Percentiles rank a stretch among this genome's conserved stretches.
phyloP scores from a whole-genome alignment of 1,140 invertebrate species.

The Neodiprion virginianus region DNA sequence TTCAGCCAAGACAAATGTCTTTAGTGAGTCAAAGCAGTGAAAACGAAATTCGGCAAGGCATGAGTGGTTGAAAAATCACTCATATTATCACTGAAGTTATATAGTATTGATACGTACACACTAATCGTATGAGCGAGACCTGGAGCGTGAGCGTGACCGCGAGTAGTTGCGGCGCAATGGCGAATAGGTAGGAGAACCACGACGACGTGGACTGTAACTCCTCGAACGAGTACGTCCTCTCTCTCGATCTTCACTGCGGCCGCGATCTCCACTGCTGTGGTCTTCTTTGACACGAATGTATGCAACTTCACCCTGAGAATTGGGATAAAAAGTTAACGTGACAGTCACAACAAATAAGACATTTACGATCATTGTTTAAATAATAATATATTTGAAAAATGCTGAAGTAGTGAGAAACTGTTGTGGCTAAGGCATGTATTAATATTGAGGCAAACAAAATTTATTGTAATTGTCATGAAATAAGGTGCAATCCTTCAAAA shows the following conservation, averaged over 20 bases:
- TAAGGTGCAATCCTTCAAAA: too few species aligned
- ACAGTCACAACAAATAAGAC: slow-evolving; percentile 12
- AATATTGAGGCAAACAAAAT: too few species aligned
- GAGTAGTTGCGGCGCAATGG: slow-evolving; percentile 82
- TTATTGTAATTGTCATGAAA: too few species aligned
- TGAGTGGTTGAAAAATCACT: slow-evolving; percentile 41
- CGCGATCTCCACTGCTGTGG: slow-evolving; percentile 75
- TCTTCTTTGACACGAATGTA: slow-evolving; percentile 97
- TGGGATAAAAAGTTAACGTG: slow-evolving; percentile 23
- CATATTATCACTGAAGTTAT: slow-evolving; percentile 42
- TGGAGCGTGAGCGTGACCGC: slow-evolving; percentile 76
- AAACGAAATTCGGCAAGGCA: slow-evolving; percentile 43
- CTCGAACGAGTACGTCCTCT: slow-evolving; percentile 70
- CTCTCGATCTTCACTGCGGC: slow-evolving; percentile 68
- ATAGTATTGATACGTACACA: slow-evolving; percentile 57
- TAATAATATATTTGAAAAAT: slow-evolving; percentile 9
- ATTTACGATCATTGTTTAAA: slow-evolving; percentile 8
- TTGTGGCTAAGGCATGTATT: background rate
- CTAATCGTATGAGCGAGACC: slow-evolving; percentile 61
- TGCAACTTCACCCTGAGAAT: slow-evolving; percentile 87
- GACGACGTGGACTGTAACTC: slow-evolving; percentile 82
- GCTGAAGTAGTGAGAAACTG: background rate
- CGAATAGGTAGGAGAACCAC: slow-evolving; percentile 85
- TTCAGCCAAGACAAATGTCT: slow-evolving; percentile 18
- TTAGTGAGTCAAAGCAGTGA: slow-evolving; percentile 37